A percentile compares a stretch with the other conserved stretches of the same genome.
These are phyloP conservation scores for Nasonia vitripennis DNA, from an alignment of 1,140 invertebrate genomes.

Conservation along the genomic window DNA sequence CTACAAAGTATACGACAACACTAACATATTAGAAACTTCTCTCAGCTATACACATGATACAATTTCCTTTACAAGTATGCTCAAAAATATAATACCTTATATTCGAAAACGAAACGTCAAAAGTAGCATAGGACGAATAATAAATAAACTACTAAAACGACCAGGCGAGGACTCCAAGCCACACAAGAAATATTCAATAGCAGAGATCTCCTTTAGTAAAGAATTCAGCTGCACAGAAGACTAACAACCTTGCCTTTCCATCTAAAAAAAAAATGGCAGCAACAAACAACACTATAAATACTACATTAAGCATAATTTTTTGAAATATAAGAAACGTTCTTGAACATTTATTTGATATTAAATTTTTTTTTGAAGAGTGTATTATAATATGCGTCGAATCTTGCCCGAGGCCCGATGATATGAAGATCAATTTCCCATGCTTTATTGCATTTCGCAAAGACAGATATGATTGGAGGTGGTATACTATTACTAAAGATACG, in stretches of 20 bases:
- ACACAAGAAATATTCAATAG: neutral
- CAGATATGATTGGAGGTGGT: neutral
- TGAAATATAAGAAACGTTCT: neutral
- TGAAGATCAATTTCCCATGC: neutral
- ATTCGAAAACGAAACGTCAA: neutral
- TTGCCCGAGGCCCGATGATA: neutral
- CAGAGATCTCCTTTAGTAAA: neutral
- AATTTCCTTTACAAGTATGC: neutral
- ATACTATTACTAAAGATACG: neutral
- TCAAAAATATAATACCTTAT: neutral
- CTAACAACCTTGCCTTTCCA: neutral
- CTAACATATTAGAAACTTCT: neutral
- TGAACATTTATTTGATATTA: neutral
- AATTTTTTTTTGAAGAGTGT: neutral
- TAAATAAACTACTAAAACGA: neutral
- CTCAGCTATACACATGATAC: neutral
- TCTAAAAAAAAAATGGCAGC: neutral
- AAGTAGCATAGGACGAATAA: neutral
- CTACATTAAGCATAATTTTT: neutral
- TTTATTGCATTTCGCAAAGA: neutral
- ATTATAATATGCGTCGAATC: constrained; percentile 27
- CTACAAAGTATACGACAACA: neutral
- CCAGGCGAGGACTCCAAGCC: neutral
- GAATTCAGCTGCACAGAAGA: neutral
- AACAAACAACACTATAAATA: neutral